phyloP scores from a whole-genome alignment of 1,140 invertebrate species.

The Brachionus manjavacas region DNA sequence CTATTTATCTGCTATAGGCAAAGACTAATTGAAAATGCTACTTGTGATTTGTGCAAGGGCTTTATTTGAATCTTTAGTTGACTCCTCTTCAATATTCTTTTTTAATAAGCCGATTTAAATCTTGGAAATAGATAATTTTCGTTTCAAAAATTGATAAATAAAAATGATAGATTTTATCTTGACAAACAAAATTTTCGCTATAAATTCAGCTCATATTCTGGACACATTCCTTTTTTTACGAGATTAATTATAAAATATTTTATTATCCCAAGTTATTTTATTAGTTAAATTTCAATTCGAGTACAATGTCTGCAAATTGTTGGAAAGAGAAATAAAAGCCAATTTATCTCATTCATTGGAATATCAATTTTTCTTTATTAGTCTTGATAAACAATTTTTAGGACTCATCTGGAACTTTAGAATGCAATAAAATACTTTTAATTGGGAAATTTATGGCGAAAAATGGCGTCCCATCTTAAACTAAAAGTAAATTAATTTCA shows the following conservation, averaged over 20 bases:
- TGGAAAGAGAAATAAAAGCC: not conserved
- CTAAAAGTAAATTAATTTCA: not conserved
- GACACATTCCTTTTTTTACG: conserved; percentile 14
- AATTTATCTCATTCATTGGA: not conserved
- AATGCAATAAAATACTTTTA: not conserved
- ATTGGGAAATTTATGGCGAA: not conserved
- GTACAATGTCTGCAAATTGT: conserved; percentile 7
- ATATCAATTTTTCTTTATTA: not conserved
- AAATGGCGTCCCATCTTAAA: not conserved
- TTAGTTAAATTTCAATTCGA: not conserved
- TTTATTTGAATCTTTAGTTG: not conserved
- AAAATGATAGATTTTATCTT: not conserved
- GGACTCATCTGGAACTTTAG: conserved; percentile 2
- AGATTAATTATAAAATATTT: conserved; percentile 28
- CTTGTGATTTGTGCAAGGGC: not conserved
- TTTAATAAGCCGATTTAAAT: conserved; percentile 22
- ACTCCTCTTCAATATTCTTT: not conserved
- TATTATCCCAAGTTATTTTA: not conserved
- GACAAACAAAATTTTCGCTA: not conserved
- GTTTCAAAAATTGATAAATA: conserved; percentile 19
- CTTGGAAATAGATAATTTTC: not conserved
- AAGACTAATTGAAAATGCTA: conserved; percentile 14
- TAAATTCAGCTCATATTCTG: not conserved
- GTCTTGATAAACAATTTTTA: conserved; percentile 5
- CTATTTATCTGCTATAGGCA: conserved; percentile 10